These are phyloP conservation scores for Myotis brandtii DNA, from an alignment of 2,113 vertebrate genomes.

Conservation along the genomic window DNA sequence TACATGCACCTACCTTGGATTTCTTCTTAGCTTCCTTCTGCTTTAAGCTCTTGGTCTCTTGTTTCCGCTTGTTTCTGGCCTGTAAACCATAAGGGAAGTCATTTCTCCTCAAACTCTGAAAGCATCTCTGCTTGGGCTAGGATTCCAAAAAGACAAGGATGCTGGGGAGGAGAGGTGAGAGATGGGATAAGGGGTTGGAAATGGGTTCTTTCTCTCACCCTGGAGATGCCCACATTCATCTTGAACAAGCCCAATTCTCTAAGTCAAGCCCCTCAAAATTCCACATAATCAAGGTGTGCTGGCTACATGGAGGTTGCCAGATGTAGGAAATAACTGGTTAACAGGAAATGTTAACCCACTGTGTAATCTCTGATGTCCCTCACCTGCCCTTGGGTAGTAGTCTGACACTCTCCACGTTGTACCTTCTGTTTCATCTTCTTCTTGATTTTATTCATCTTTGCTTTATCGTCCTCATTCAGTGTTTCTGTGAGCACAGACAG, in stretches of 20 bases:
- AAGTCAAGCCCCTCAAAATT: neutral
- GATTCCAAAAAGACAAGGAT: conserved; percentile 33
- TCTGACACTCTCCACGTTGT: neutral
- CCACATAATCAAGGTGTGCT: neutral
- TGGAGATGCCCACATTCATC: conserved; percentile 3
- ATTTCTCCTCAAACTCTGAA: conserved; percentile 74
- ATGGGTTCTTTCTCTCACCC: conserved; percentile 24
- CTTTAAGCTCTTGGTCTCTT: conserved; percentile 91
- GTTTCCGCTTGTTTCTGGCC: conserved; percentile 94
- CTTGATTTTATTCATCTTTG: conserved; percentile 94
- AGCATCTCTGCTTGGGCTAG: conserved; percentile 67
- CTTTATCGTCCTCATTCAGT: conserved; percentile 94
- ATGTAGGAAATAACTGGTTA: neutral
- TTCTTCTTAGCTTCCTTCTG: conserved; percentile 91
- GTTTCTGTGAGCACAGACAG: conserved; percentile 86
- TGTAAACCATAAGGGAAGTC: conserved; percentile 80
- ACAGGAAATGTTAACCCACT: neutral
- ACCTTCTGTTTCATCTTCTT: conserved; percentile 97
- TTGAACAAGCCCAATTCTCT: conserved; percentile 20
- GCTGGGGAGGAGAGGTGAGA: conserved; percentile 52
- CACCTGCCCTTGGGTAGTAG: conserved; percentile 74
- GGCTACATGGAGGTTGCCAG: neutral
- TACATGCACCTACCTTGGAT: conserved; percentile 86
- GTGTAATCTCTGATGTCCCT: conserved; percentile 4
- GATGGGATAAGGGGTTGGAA: conserved; percentile 46